These are phyloP conservation scores for Drosophila hawaiiensis DNA, from an alignment of 2,888 invertebrate genomes.

Conservation along the genomic window DNA sequence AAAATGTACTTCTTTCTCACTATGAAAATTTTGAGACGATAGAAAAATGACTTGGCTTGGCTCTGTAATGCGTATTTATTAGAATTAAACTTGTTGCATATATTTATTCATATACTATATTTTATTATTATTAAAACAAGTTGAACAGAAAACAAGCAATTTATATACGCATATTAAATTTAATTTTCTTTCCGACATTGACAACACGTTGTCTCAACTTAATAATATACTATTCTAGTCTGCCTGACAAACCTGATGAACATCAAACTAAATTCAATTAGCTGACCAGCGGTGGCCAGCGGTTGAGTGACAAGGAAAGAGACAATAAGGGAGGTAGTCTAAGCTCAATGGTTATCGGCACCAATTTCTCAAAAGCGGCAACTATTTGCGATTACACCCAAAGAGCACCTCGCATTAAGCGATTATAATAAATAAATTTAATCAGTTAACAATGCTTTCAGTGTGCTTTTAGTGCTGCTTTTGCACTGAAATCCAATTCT, in stretches of 20 bases:
- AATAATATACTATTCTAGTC: not conserved
- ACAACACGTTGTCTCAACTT: not conserved
- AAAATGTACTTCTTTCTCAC: not conserved
- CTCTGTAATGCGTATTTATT: not conserved
- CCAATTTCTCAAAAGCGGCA: slow-evolving; percentile 6
- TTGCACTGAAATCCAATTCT: slow-evolving; percentile 30
- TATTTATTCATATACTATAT: not conserved
- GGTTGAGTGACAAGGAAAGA: not conserved
- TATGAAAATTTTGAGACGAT: not conserved
- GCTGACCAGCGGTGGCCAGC: slow-evolving; percentile 22
- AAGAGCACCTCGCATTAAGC: slow-evolving; percentile 38
- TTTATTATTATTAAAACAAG: not conserved
- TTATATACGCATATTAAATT: not conserved
- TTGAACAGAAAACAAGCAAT: not conserved
- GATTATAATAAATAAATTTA: slow-evolving; percentile 62
- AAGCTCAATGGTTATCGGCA: slow-evolving; percentile 11
- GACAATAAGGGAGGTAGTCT: not conserved
- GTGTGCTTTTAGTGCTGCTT: slow-evolving; percentile 34
- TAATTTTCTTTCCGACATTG: not conserved
- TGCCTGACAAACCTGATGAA: slow-evolving; percentile 42
- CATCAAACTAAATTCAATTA: slow-evolving; percentile 57
- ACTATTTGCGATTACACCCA: slow-evolving; percentile 42
- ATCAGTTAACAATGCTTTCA: slow-evolving; percentile 55
- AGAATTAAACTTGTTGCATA: not conserved
- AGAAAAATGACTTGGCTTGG: not conserved